Evolutionary conservation across 2,888 invertebrate species (phyloP).

Genomic region (Andrena bucephala): DNA sequence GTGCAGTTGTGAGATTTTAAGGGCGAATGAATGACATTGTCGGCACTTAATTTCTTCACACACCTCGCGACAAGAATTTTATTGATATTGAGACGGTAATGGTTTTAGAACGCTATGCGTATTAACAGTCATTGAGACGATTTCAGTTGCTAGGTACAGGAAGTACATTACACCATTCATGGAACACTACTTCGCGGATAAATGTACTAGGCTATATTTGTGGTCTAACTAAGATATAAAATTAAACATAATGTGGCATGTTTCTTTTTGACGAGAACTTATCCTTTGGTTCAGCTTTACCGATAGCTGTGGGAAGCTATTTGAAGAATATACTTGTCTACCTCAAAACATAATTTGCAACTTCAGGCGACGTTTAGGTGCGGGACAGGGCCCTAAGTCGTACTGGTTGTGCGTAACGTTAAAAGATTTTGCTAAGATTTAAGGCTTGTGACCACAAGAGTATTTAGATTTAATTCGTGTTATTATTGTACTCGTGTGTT

Average conservation of each 20-base stretch:
- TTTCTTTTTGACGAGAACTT: constrained; percentile 69
- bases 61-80: constrained; percentile 28
- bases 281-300: constrained; percentile 81
- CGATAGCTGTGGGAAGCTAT: constrained; percentile 82
- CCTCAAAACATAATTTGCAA: constrained; percentile 83
- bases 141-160: constrained; percentile 38
- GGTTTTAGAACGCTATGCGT: constrained; percentile 10
- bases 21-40: constrained; percentile 23
- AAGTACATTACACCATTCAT: constrained; percentile 44
- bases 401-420: constrained; percentile 77
- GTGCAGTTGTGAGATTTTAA: not conserved
- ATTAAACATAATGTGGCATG: constrained; percentile 73
- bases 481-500: constrained; percentile 70
- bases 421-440: constrained; percentile 77
- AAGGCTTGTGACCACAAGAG: constrained; percentile 76
- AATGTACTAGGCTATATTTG: constrained; percentile 66
- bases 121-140: constrained; percentile 7
- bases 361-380: constrained; percentile 72
- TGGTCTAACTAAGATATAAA: constrained; percentile 74
- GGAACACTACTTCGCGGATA: constrained; percentile 49
- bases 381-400: constrained; percentile 64
- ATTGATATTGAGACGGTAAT: constrained; percentile 18
- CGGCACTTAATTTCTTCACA: constrained; percentile 19
- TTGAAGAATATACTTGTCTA: constrained; percentile 85
- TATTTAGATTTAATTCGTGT: constrained; percentile 78